phyloP scores from a whole-genome alignment of 2,113 vertebrate species.

The Sceloporus tristichus region DNA sequence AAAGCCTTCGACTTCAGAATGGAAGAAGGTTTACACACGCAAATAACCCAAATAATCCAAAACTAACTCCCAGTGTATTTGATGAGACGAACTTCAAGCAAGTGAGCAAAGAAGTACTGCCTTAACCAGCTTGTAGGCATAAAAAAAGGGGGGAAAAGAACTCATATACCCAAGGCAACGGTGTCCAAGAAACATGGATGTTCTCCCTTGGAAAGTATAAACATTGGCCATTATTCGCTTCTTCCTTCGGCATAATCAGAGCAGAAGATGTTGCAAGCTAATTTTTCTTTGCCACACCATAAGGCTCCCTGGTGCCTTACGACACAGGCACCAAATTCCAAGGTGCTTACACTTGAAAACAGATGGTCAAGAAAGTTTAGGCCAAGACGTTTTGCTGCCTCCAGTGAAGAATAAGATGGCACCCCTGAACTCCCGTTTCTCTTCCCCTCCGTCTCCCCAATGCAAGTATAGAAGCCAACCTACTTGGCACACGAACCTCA shows the following conservation, averaged over 20 bases:
- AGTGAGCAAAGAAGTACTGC: too few species aligned
- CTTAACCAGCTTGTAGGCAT: too few species aligned
- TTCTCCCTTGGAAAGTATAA: neutral
- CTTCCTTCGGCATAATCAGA: neutral
- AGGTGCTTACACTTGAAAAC: neutral
- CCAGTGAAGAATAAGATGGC: neutral
- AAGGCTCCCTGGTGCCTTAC: neutral
- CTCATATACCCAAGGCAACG: neutral
- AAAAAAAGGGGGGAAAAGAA: neutral
- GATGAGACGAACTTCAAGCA: too few species aligned
- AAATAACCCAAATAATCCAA: too few species aligned
- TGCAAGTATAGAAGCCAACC: neutral
- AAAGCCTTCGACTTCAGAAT: too few species aligned
- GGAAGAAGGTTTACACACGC: too few species aligned
- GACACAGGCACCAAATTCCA: neutral
- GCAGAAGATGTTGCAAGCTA: neutral
- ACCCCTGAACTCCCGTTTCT: neutral
- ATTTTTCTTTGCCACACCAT: neutral
- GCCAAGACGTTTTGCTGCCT: neutral
- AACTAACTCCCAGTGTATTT: too few species aligned
- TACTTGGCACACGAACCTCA: neutral
- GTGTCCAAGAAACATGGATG: neutral
- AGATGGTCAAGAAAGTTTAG: neutral
- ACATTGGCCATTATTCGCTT: neutral
- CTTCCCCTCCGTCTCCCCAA: neutral